Base-by-base conservation (phyloP, 2,113 vertebrate species). In the Percina caprodes region DNA sequence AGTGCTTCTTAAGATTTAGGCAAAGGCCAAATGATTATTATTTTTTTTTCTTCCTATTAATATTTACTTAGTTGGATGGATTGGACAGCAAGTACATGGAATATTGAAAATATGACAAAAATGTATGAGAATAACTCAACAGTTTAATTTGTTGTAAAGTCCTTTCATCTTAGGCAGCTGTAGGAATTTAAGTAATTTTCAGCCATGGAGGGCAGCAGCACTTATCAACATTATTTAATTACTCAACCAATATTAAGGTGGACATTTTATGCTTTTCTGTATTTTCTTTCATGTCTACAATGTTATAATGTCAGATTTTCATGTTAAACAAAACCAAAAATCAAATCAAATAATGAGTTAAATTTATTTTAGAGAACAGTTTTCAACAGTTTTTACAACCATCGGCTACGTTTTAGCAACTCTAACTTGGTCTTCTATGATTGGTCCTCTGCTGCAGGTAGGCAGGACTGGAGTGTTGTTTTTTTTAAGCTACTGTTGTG, bases 141-240 rank as follows among this genome's bases (percentile, higher is more conserved):
- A 56, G 65, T 56, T 48, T 24, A 1, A 30, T 61, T 55, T 54
- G 26, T 49, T 63, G 3, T 65, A 3, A 77, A 58, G 30, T 51
- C 23, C 51, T 51, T 77, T 10, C 30, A 73, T 55, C 54, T 48
- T 10, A 1, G 58, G 8, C 65, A 58, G 5, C 8, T 56, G 39
- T n/a, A 2, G 2, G 19, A 12, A 15, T 9, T 24, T 30, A 3
- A 23, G 19, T 3, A 1, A n/a, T 33, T 35, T 77, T 35, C 39
- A 35, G 30, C n/a, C n/a, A 55, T 3, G 15, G 15, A 23, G 5
- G 9, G 23, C 16, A 19, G 5, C 6, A 63, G 0, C 46, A 15
- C 59, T 56, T 51, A 63, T 79, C 16, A 35, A 11, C n/a, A 51
- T 58, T 39, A 60, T 58, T 60, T 48, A 71, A 77, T 72, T 11